These are phyloP conservation scores for Chouioia cunea DNA, from an alignment of 2,888 invertebrate species.

Conservation along the genomic window DNA sequence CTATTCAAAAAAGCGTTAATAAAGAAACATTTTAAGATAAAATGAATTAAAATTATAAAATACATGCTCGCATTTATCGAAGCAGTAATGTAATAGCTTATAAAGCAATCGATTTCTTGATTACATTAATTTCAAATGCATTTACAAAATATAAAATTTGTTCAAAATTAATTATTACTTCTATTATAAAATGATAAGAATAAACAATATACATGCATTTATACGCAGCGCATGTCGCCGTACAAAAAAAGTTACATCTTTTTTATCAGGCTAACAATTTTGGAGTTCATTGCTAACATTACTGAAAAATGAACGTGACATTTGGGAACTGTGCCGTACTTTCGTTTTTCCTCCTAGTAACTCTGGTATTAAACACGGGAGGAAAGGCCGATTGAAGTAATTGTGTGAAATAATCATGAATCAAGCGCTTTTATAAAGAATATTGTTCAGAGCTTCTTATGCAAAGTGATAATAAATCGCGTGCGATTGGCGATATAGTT, in stretches of 20 bases:
- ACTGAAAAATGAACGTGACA: no score
- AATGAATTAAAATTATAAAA: conserved; percentile 19
- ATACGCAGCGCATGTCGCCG: no score
- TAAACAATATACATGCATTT: no score
- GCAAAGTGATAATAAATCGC: conserved; percentile 11
- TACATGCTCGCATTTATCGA: conserved; percentile 13
- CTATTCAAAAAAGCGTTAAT: conserved; percentile 8
- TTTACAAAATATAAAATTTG: no score
- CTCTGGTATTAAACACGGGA: conserved; percentile 18
- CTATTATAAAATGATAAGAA: no score
- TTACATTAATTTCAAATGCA: no score
- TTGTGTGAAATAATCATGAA: conserved; percentile 3
- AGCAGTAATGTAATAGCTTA: not conserved
- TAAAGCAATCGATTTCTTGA: not conserved
- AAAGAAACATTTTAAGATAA: conserved; percentile 12
- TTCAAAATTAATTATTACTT: no score
- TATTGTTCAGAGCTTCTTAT: conserved; percentile 4
- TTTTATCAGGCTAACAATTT: no score
- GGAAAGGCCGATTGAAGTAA: conserved; percentile 17
- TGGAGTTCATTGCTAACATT: no score
- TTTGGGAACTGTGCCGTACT: not conserved
- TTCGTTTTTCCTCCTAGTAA: conserved; percentile 14
- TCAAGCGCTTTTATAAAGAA: conserved; percentile 28
- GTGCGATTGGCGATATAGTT: conserved; percentile 6
- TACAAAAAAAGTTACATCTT: no score